Base-by-base conservation (phyloP, 2,888 invertebrate species). In the Synergus umbraculus region DNA sequence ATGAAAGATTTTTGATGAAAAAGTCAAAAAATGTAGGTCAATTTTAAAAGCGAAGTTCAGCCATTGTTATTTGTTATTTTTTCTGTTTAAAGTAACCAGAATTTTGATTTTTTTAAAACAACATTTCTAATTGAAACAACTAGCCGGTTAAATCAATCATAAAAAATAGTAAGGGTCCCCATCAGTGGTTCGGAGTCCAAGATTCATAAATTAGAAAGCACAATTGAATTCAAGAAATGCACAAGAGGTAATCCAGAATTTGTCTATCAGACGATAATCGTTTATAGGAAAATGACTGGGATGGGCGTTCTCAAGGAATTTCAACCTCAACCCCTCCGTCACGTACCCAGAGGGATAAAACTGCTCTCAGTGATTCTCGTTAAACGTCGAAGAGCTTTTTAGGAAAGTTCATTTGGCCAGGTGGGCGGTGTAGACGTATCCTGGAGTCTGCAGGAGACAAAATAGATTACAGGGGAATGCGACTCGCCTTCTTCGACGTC, bases 381-480 rank as follows among this genome's bases (percentile, higher is more conserved):
- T 73, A 73, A 73, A 73, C 29, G 73, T 73, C 73, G 73, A 73
- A 73, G 54, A 73, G 73, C 73, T 73, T 73, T 73, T 73, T 73
- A 73, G 73, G 73, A 46, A 54, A 73, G 73, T 73, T 73, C 73
- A 73, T 73, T 78, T 80, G 69, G 79, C 67, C 60, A 76, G 79
- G 69, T 43, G 63, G 58, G 69, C 41, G 76, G 60, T 78, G 58
- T 18, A 65, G 73, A 76, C 64, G 64, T 80, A 80, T 81, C 66
- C 66, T 77, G 60, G 79, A 81, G 85, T 80, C 87, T 89, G 89
- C 84, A 85, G 86, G 82, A 86, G 89, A 89, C 88, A 89, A 89
- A 89, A 88, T 89, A 89, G 89, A 89, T 89, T 89, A 89, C 83
- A 83, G 82, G 78, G 76, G 79, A 81, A 84, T 78, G 83, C 78